These are phyloP conservation scores for Nibea albiflora DNA, from an alignment of 2,113 vertebrate genomes.

Conservation along the genomic window DNA sequence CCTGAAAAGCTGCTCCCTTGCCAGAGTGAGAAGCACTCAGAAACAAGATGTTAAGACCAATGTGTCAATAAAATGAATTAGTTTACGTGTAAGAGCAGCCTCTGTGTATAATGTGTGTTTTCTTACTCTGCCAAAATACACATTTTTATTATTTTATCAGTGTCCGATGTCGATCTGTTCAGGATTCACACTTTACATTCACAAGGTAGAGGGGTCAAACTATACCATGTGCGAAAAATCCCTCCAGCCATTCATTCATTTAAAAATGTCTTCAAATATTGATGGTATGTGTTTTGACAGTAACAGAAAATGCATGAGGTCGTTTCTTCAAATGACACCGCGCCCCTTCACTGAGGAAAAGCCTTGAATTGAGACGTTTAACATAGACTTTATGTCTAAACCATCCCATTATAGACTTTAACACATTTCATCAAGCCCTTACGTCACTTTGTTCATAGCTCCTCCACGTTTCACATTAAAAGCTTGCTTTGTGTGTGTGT, in stretches of 20 bases:
- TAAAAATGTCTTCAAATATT: neutral
- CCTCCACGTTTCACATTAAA: conserved; percentile 13
- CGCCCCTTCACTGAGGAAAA: neutral
- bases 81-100: neutral
- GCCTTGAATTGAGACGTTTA: neutral
- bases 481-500: neutral
- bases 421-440: neutral
- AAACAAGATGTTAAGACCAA: conserved; percentile 14
- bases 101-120: neutral
- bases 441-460: neutral
- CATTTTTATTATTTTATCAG: neutral
- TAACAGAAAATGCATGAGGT: too few species aligned
- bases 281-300: neutral
- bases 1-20: conserved; percentile 30
- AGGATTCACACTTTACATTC: too few species aligned
- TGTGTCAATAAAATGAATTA: conserved; percentile 19
- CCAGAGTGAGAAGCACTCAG: conserved; percentile 15
- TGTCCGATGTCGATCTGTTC: too few species aligned
- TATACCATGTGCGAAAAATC: neutral
- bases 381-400: neutral
- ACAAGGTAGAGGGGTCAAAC: neutral
- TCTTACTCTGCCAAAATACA: neutral
- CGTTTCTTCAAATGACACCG: neutral
- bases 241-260: neutral
- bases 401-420: neutral